These are phyloP conservation scores for Diachasmimorpha longicaudata DNA, from an alignment of 1,140 invertebrate species.

Conservation along the genomic window DNA sequence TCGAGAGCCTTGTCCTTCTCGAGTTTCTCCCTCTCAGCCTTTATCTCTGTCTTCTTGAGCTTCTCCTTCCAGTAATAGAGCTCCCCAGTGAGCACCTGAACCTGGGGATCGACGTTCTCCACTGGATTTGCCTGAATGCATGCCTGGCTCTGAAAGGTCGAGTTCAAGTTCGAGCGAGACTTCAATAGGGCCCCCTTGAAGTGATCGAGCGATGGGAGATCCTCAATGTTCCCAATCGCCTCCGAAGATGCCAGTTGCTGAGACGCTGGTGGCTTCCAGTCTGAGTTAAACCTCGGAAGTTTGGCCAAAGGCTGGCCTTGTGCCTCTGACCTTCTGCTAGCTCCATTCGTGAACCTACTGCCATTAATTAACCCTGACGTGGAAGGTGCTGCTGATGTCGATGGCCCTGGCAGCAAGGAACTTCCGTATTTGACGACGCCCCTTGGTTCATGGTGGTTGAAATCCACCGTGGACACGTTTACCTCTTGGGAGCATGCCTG, in stretches of 20 bases:
- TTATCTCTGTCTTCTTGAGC: not conserved
- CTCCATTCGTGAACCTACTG: not conserved
- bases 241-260: not conserved
- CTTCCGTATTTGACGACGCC: slow-evolving; percentile 1
- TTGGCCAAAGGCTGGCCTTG: not conserved
- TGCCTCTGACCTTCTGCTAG: not conserved
- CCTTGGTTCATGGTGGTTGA: slow-evolving; percentile 5
- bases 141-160: not conserved
- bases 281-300: not conserved
- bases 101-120: not conserved
- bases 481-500: slow-evolving; percentile 43
- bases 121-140: not conserved
- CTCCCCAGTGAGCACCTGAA: not conserved
- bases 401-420: not conserved
- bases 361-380: not conserved
- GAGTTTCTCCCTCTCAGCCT: not conserved
- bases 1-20: not conserved
- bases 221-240: not conserved
- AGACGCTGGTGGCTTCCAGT: not conserved
- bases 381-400: not conserved
- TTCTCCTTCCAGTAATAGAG: not conserved
- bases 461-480: not conserved
- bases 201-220: not conserved
- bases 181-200: not conserved
- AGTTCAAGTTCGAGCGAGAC: not conserved